A percentile compares a stretch with the other conserved stretches of the same genome.
Evolutionary conservation across 2,113 vertebrate genomes (phyloP).

Genomic region (Galemys pyrenaicus): DNA sequence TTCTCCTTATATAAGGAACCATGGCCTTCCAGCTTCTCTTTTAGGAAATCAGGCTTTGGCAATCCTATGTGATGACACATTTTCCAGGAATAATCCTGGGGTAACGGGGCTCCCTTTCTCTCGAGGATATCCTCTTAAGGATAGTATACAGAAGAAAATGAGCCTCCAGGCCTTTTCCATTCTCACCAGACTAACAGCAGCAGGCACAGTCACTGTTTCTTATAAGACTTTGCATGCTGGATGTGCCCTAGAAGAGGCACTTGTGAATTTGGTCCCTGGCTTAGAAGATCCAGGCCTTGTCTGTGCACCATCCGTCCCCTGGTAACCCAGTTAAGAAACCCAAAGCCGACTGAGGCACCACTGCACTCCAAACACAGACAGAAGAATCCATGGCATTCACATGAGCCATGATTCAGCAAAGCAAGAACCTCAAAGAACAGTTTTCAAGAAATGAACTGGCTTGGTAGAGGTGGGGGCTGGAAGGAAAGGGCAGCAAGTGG

Average conservation of each 20-base stretch:
- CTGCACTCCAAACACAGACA: not conserved
- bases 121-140: too few relatives aligned
- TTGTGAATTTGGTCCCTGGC: not conserved
- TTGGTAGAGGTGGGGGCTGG: accelerated
- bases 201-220: not conserved
- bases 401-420: not conserved
- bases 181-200: not conserved
- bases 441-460: not conserved
- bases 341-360: not conserved
- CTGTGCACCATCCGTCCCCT: not conserved
- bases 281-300: not conserved
- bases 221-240: not conserved
- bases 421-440: not conserved
- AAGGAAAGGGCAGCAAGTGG: not conserved
- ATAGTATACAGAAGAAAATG: not conserved
- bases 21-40: not conserved
- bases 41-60: not conserved
- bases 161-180: not conserved
- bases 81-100: not conserved
- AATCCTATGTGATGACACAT: not conserved
- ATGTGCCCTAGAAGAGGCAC: not conserved
- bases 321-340: not conserved
- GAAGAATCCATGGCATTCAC: accelerated
- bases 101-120: not conserved
- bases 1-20: not conserved